Conservation (phyloP, 2,888 invertebrate genomes). For the Tupiocoris notatus region DNA sequence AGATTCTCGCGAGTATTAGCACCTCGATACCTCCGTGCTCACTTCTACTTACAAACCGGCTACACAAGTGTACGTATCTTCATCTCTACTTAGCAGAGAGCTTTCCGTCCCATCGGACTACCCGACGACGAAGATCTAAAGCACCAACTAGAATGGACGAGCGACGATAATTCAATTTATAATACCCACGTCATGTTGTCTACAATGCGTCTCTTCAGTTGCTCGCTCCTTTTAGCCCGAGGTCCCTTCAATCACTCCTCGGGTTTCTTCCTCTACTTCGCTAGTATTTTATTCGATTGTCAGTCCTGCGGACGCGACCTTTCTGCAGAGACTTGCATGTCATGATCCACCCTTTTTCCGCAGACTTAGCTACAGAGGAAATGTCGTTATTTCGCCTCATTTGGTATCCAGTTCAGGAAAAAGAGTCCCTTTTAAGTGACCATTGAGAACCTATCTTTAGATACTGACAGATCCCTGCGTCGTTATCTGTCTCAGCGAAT, state of each 20-base stretch:
- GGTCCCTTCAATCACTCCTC: not conserved
- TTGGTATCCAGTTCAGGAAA: not conserved
- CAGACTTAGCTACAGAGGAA: not conserved
- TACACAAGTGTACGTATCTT: too few relatives aligned
- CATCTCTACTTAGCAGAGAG: too few relatives aligned
- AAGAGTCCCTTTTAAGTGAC: not conserved
- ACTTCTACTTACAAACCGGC: too few relatives aligned
- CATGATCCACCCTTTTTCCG: not conserved
- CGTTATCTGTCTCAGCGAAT: too few relatives aligned
- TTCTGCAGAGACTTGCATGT: not conserved
- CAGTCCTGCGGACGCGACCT: not conserved
- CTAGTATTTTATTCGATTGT: not conserved
- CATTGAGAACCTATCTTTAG: not conserved
- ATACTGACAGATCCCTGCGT: too few relatives aligned
- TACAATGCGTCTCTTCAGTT: not conserved
- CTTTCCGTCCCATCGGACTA: too few relatives aligned
- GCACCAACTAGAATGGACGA: not conserved
- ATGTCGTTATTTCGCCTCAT: not conserved
- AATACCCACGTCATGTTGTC: slow-evolving; percentile 3
- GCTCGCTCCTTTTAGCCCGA: not conserved
- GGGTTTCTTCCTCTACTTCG: not conserved
- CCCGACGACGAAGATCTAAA: too few relatives aligned
- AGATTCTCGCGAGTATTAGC: not conserved
- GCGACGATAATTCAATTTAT: slow-evolving; percentile 1
- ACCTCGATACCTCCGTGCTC: too few relatives aligned